A percentile compares a stretch with the other conserved stretches of the same genome.
Conservation (phyloP, 2,888 invertebrate species). For the Drosophila borealis region DNA sequence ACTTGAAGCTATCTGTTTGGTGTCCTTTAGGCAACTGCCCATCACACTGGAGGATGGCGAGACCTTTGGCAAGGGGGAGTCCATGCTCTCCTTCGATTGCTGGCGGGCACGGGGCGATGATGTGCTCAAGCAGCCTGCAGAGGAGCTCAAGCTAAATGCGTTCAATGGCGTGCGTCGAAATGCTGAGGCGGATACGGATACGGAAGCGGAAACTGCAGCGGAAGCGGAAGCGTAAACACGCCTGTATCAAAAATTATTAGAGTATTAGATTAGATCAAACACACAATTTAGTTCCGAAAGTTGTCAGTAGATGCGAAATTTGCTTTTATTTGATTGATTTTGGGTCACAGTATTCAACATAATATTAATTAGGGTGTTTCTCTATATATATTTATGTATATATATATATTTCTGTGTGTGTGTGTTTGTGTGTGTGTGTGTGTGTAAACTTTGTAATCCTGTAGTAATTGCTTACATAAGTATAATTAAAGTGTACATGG, state of each 20-base stretch:
- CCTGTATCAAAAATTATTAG: conserved; percentile 9
- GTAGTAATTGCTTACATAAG: conserved; percentile 61
- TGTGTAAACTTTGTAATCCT: conserved; percentile 45
- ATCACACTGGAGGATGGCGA: conserved; percentile 87
- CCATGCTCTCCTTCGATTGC: conserved; percentile 85
- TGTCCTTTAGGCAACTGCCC: conserved; percentile 85
- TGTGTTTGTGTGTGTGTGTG: conserved; percentile 28
- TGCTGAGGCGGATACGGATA: conserved; percentile 28
- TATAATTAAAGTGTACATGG: conserved; percentile 58
- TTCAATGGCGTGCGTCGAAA: conserved; percentile 37
- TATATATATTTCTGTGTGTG: conserved; percentile 22
- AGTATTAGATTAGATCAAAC: conserved; percentile 23
- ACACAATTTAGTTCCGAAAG: conserved; percentile 45
- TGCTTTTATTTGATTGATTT: conserved; percentile 73
- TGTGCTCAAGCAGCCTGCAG: conserved; percentile 45
- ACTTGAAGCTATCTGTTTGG: neutral
- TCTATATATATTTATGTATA: conserved; percentile 19
- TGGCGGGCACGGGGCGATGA: conserved; percentile 55
- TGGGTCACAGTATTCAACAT: conserved; percentile 71
- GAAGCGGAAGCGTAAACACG: conserved; percentile 10
- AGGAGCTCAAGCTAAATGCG: conserved; percentile 51
- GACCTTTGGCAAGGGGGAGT: conserved; percentile 86
- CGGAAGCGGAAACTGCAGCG: conserved; percentile 35
- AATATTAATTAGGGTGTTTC: conserved; percentile 48
- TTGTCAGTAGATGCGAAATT: conserved; percentile 73